phyloP scores from a whole-genome alignment of 2,113 vertebrate genomes.

The Leiothrix lutea region DNA sequence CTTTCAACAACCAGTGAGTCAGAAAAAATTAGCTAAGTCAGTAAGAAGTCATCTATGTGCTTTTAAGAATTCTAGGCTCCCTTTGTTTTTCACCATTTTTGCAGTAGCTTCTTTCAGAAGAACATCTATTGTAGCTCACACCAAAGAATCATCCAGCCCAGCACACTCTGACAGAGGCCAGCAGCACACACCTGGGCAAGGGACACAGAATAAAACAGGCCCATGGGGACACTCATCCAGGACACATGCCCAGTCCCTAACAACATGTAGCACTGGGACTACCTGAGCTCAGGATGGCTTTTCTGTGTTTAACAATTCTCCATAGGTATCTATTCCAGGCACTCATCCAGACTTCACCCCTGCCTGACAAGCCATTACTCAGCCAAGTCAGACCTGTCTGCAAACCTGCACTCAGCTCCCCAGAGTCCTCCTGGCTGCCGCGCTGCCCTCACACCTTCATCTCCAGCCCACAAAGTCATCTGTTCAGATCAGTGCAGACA shows the following conservation, averaged over 20 bases:
- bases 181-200: background rate
- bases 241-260: accelerated
- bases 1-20: background rate
- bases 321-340: background rate
- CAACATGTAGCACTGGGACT: background rate
- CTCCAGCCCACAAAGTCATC: background rate
- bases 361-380: background rate
- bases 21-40: background rate
- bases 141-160: background rate
- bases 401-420: background rate
- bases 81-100: background rate
- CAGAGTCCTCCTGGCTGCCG: accelerated
- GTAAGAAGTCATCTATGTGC: background rate
- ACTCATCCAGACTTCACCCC: background rate
- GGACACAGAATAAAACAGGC: background rate
- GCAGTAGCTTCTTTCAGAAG: background rate
- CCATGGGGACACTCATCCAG: accelerated
- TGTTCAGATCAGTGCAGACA: background rate
- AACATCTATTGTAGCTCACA: background rate
- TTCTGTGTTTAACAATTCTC: background rate
- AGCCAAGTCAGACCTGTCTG: background rate
- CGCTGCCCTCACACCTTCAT: background rate
- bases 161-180: background rate
- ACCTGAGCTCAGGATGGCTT: background rate
- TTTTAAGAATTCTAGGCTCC: background rate